Evolutionary conservation across 1,140 invertebrate species (phyloP).

Genomic region (Drosophila prosaltans): DNA sequence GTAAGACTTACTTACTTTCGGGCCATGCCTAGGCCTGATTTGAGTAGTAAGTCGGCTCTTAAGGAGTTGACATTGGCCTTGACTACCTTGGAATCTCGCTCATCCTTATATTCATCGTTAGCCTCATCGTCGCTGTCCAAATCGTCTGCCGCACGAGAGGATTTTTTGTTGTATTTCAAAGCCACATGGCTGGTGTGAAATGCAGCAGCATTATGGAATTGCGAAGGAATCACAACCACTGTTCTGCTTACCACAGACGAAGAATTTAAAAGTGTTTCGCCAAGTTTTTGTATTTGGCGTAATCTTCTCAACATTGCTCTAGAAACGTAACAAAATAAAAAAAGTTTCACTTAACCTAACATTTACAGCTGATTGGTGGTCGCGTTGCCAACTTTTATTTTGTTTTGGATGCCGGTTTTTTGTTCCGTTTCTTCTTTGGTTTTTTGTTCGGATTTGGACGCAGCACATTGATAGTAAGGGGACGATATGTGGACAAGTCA

Average conservation of each 20-base stretch:
- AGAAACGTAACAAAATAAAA: conserved; percentile 44
- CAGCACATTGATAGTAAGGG: conserved; percentile 58
- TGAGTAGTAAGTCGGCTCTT: conserved; percentile 87
- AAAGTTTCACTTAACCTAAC: conserved; percentile 52
- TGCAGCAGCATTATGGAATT: neutral
- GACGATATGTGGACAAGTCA: conserved; percentile 44
- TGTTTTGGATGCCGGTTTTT: conserved; percentile 44
- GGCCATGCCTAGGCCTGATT: conserved; percentile 87
- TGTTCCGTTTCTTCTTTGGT: conserved; percentile 67
- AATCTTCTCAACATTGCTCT: conserved; percentile 55
- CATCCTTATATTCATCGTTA: conserved; percentile 78
- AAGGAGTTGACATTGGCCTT: conserved; percentile 86
- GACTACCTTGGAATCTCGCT: conserved; percentile 85
- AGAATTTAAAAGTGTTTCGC: conserved; percentile 4
- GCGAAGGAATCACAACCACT: neutral
- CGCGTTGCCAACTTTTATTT: conserved; percentile 58
- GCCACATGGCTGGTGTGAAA: conserved; percentile 37
- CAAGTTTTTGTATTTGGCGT: conserved; percentile 44
- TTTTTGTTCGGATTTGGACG: conserved; percentile 66
- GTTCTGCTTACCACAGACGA: neutral
- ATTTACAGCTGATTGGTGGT: conserved; percentile 54
- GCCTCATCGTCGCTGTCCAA: conserved; percentile 73
- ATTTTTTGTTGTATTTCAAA: conserved; percentile 71
- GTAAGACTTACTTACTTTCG: conserved; percentile 84
- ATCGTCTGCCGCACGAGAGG: conserved; percentile 51